phyloP scores from a whole-genome alignment of 2,888 invertebrate genomes.

The Sinodicranocentrus sp. region DNA sequence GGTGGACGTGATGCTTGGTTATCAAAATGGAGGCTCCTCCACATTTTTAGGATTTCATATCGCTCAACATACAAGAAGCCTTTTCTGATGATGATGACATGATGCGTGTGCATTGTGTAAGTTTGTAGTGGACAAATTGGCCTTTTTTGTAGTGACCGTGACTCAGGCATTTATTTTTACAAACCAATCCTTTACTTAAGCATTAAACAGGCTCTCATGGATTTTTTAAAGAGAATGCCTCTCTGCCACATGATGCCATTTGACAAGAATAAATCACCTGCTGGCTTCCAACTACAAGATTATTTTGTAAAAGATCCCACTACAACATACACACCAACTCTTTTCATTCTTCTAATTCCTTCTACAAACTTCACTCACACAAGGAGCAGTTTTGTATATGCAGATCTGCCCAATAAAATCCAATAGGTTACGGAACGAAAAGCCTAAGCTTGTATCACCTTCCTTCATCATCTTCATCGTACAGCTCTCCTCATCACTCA shows the following conservation, averaged over 20 bases:
- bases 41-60: background rate
- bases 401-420: too few relatives aligned
- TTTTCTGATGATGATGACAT: too few relatives aligned
- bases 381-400: too few relatives aligned
- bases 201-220: constrained; percentile 20
- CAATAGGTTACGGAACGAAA: constrained; percentile 1
- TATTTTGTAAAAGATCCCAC: constrained; percentile 41
- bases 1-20: constrained; percentile 46
- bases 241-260: constrained; percentile 64
- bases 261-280: constrained; percentile 66
- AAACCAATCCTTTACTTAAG: constrained; percentile 21
- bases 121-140: constrained; percentile 56
- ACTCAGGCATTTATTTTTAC: constrained; percentile 62
- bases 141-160: constrained; percentile 60
- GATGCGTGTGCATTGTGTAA: too few relatives aligned
- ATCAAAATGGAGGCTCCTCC: constrained; percentile 9
- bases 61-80: too few relatives aligned
- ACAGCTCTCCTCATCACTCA: background rate
- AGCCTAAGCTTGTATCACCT: constrained; percentile 10
- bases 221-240: constrained; percentile 30
- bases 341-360: too few relatives aligned
- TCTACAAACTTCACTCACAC: too few relatives aligned
- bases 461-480: background rate
- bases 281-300: constrained; percentile 58
- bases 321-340: too few relatives aligned